Percentiles rank a stretch among this genome's conserved stretches.
These are phyloP conservation scores for Cossypha caffra DNA, from an alignment of 2,797 vertebrate species.

Conservation along the genomic window DNA sequence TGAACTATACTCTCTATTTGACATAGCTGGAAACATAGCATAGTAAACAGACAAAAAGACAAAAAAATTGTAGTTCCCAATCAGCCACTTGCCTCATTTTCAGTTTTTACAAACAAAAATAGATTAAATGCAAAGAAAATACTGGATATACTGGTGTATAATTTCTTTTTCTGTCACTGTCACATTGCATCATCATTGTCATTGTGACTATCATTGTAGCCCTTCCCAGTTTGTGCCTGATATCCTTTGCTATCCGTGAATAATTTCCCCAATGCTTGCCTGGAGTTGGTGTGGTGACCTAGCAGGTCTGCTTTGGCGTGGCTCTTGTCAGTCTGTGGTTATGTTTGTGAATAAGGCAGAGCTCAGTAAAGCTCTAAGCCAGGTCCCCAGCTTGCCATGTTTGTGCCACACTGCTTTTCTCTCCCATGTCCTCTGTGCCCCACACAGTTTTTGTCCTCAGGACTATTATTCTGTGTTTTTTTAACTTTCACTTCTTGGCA, in stretches of 20 bases:
- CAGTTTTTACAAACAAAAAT: neutral
- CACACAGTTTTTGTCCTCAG: neutral
- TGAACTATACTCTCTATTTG: neutral
- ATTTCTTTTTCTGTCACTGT: neutral
- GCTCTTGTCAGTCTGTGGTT: neutral
- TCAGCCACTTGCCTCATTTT: neutral
- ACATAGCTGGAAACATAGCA: neutral
- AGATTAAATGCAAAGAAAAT: neutral
- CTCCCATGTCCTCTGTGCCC: neutral
- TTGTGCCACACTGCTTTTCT: neutral
- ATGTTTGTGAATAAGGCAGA: neutral
- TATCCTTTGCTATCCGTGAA: neutral
- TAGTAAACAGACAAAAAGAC: neutral
- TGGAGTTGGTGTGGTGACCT: neutral
- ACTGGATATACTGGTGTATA: rapidly evolving
- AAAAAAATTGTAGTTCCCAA: neutral
- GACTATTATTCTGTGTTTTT: neutral
- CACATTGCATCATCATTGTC: neutral
- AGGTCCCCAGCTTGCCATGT: rapidly evolving
- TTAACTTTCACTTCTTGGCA: neutral
- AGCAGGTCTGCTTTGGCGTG: neutral
- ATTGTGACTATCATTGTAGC: neutral
- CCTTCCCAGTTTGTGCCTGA: neutral
- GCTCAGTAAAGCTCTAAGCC: neutral
- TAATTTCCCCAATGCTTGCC: neutral